A percentile compares a stretch with the other conserved stretches of the same genome.
Evolutionary conservation across 1,140 invertebrate species (phyloP).

Genomic region (Pentalonia nigronervosa): DNA sequence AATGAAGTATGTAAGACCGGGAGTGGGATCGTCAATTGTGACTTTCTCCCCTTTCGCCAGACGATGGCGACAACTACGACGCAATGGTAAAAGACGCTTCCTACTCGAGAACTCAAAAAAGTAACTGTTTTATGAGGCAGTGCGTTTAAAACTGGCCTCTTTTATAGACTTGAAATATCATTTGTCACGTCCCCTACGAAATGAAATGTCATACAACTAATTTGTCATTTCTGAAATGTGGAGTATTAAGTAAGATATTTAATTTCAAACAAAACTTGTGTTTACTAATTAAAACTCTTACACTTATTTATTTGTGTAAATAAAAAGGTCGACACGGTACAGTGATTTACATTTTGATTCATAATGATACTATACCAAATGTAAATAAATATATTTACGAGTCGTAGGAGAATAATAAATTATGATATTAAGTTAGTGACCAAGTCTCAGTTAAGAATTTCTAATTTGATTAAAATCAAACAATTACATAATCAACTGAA

Average conservation of each 20-base stretch:
- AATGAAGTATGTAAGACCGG: constrained; percentile 12
- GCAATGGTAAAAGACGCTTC: not conserved
- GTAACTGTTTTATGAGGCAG: not conserved
- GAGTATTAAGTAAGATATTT: not conserved
- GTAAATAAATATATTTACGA: not conserved
- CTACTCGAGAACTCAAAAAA: not conserved
- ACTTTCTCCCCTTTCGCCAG: not conserved
- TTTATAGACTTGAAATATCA: constrained; percentile 24
- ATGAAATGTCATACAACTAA: constrained; percentile 31
- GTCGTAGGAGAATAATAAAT: too few species aligned
- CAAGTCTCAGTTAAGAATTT: too few species aligned
- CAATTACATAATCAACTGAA: too few species aligned
- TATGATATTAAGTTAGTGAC: too few species aligned
- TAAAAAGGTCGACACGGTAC: not conserved
- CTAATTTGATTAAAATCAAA: too few species aligned
- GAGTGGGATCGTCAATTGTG: not conserved
- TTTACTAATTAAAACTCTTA: not conserved
- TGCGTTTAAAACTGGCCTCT: constrained; percentile 23
- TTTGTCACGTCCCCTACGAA: not conserved
- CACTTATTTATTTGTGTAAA: not conserved
- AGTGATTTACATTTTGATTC: not conserved
- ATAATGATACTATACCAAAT: not conserved
- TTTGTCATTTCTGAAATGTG: constrained; percentile 3
- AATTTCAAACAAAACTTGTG: not conserved
- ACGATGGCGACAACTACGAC: not conserved